These are phyloP conservation scores for Shargacucullia verbasci DNA, from an alignment of 2,888 invertebrate genomes.

Conservation along the genomic window DNA sequence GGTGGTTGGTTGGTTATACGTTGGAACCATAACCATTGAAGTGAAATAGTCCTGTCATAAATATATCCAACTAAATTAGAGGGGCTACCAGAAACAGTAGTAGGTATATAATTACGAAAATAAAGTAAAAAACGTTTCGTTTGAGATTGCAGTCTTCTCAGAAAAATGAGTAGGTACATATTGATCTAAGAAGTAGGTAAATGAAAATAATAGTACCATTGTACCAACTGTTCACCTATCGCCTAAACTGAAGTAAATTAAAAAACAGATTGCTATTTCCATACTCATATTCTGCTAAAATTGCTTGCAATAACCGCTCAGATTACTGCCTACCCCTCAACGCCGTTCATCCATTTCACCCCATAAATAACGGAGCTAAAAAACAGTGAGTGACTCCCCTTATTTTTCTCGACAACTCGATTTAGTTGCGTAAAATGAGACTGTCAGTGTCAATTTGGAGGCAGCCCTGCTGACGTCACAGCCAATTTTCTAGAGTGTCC, in stretches of 20 bases:
- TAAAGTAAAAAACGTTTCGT: too few species aligned
- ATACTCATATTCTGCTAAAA: slow-evolving; percentile 11
- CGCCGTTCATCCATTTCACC: slow-evolving; percentile 14
- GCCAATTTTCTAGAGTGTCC: slow-evolving; percentile 52
- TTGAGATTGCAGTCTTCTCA: too few species aligned
- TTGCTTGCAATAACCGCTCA: slow-evolving; percentile 34
- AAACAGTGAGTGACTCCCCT: slow-evolving; percentile 35
- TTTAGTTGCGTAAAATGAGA: slow-evolving; percentile 59
- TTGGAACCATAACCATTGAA: too few species aligned
- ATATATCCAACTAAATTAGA: too few species aligned
- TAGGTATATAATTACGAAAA: too few species aligned
- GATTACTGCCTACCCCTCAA: slow-evolving; percentile 32
- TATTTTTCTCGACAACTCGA: slow-evolving; percentile 58
- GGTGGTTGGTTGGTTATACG: too few species aligned
- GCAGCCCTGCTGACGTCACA: slow-evolving; percentile 46
- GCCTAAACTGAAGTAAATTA: neutral
- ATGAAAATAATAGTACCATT: too few species aligned
- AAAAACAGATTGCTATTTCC: slow-evolving; percentile 17
- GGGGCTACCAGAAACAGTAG: too few species aligned
- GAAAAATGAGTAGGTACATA: too few species aligned
- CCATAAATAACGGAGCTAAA: slow-evolving; percentile 38
- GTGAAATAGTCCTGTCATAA: too few species aligned
- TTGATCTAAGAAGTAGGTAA: too few species aligned
- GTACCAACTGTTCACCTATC: too few species aligned
- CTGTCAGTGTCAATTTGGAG: slow-evolving; percentile 58